Base-by-base conservation (phyloP, 92 coral and sea anemone species). In the Parazoanthus swiftii region DNA sequence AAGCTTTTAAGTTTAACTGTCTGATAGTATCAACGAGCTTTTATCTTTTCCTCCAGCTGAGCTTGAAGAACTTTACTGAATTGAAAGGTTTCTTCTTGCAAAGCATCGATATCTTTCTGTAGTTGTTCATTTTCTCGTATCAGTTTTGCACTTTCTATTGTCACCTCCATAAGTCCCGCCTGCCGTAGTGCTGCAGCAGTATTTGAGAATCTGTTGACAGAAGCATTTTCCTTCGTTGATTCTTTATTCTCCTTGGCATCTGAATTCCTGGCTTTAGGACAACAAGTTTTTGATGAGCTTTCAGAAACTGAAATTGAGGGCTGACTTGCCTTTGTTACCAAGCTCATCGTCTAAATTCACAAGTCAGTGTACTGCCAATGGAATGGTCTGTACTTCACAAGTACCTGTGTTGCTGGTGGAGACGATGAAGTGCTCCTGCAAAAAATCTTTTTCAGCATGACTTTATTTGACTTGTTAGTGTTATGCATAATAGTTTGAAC, bases 81-180 rank as follows among this genome's bases (percentile, higher is more conserved):
- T 43, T 92, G 92, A 13, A 95, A 39, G 9, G 95, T 91, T 79
- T 95, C 92, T 51, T 78, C 86, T 80, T 96, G 93, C 44, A 96
- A 90, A 35, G 83, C 85, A 88, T 96, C 95, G 39, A 96, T 95
- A 44, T 93, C 94, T 44, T 91, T 91, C 81, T 96, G 98, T 35
- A 96, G 92, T 39, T 89, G 90, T 66, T 93, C 94, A 90, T 96
- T 96, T 72, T 94, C 97, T 79, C 92, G 90, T 9, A 92, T 83
- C 38, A 96, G 89, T 84, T 95, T 95, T 54, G 98, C 96, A 81
- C 93, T 93, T 81, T 95, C 94, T 20, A 96, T 76, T 7, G 98
- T 91, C 33, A 93, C 91, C 81, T 96, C 92, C 79, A 96, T 86
- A 20, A 96, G 89, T 3, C 98, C 98, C 10, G 98, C 95, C 51